These are phyloP conservation scores for Ceratosolen fusciceps DNA, from an alignment of 1,140 invertebrate species.

Conservation along the genomic window DNA sequence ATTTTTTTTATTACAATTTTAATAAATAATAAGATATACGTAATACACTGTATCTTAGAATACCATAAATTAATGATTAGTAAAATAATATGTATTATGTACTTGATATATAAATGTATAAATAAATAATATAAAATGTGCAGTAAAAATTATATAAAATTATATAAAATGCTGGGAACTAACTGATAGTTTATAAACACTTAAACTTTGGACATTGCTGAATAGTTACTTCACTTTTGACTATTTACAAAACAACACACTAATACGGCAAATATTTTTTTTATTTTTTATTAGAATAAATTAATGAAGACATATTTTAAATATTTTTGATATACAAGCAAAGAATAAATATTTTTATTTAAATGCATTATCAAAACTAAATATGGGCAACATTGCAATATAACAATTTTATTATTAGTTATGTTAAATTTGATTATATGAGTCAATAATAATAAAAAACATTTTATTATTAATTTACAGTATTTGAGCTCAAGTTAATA, in stretches of 20 bases:
- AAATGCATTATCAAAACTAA: neutral
- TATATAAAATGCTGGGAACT: slow-evolving; percentile 21
- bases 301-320: neutral
- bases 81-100: slow-evolving; percentile 34
- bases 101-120: slow-evolving; percentile 16
- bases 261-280: neutral
- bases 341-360: neutral
- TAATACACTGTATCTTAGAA: slow-evolving; percentile 30
- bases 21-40: slow-evolving; percentile 45
- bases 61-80: slow-evolving; percentile 39
- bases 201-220: slow-evolving; percentile 54
- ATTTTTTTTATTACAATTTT: slow-evolving; percentile 21
- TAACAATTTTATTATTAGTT: too few relatives aligned
- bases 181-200: slow-evolving; percentile 24
- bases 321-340: neutral
- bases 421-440: too few relatives aligned
- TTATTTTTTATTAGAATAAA: neutral
- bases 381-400: too few relatives aligned
- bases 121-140: slow-evolving; percentile 24
- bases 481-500: too few relatives aligned
- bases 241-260: slow-evolving; percentile 27
- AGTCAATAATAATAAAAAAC: too few relatives aligned
- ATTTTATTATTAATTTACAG: too few relatives aligned
- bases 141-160: slow-evolving; percentile 22
- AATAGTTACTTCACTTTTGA: slow-evolving; percentile 5